These are phyloP conservation scores for Brienomyrus brachyistius DNA, from an alignment of 2,113 vertebrate genomes.

Conservation along the genomic window DNA sequence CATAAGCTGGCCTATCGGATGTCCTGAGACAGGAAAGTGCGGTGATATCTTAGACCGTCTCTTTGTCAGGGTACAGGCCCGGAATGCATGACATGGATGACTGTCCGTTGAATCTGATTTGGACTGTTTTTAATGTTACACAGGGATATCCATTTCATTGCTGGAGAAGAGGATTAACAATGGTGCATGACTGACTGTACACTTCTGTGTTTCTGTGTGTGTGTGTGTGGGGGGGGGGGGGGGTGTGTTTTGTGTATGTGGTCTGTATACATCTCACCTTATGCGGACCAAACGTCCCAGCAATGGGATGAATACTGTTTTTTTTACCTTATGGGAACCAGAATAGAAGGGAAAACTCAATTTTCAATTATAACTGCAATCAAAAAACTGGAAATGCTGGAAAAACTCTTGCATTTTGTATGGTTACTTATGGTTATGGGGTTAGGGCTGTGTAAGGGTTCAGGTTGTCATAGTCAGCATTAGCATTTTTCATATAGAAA, in stretches of 20 bases:
- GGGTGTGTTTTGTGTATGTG: neutral
- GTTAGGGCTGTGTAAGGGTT: too few species aligned
- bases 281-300: neutral
- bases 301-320: neutral
- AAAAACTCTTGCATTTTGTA: too few species aligned
- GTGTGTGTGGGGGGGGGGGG: neutral
- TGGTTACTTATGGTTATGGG: too few species aligned
- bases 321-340: too few species aligned
- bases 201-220: constrained; percentile 30
- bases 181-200: neutral
- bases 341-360: too few species aligned
- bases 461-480: too few species aligned
- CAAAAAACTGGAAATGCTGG: too few species aligned
- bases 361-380: too few species aligned
- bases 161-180: constrained; percentile 58
- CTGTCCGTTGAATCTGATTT: constrained; percentile 52
- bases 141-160: constrained; percentile 58
- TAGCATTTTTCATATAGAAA: too few species aligned
- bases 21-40: constrained; percentile 45
- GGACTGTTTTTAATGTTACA: constrained; percentile 51
- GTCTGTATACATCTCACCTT: neutral
- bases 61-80: constrained; percentile 42
- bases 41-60: constrained; percentile 41
- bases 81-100: constrained; percentile 49
- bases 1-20: constrained; percentile 38